Conservation (phyloP, 2,888 invertebrate species). For the Tolmerus cingulatus region DNA sequence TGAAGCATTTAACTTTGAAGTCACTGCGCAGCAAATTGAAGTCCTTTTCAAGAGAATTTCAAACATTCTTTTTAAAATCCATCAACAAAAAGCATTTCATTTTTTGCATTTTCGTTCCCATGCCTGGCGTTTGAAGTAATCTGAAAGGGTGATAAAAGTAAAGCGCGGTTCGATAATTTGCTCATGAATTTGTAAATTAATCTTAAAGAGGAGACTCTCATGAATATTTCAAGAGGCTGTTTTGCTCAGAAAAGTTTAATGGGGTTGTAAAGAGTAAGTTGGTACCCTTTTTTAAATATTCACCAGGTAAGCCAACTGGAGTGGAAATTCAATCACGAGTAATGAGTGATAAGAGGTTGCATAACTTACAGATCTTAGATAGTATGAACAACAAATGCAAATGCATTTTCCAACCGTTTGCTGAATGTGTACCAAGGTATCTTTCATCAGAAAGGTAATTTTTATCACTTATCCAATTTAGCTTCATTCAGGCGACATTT, state of each 20-base stretch:
- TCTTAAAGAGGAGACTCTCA: not conserved
- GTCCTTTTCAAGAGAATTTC: not conserved
- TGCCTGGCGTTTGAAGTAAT: not conserved
- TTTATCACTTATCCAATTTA: not conserved
- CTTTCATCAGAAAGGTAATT: not conserved
- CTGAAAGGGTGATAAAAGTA: not conserved
- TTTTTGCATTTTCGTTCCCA: not conserved
- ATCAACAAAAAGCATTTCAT: not conserved
- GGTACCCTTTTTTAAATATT: not conserved
- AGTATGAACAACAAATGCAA: not conserved
- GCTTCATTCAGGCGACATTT: not conserved
- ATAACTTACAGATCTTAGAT: not conserved
- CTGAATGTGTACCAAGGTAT: not conserved
- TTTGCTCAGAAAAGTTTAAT: not conserved
- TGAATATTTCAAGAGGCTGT: not conserved
- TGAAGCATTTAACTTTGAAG: not conserved
- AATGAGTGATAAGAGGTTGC: not conserved
- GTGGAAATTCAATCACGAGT: not conserved
- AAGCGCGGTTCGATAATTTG: not conserved
- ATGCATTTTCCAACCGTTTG: not conserved
- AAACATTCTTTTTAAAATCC: not conserved
- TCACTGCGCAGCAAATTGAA: not conserved
- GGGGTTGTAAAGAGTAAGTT: not conserved
- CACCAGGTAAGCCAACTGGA: not conserved
- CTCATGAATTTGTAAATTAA: not conserved